A percentile compares a stretch with the other conserved stretches of the same genome.
Evolutionary conservation across 92 coral and sea anemone species (phyloP).

Genomic region (Heliopora coerulea): DNA sequence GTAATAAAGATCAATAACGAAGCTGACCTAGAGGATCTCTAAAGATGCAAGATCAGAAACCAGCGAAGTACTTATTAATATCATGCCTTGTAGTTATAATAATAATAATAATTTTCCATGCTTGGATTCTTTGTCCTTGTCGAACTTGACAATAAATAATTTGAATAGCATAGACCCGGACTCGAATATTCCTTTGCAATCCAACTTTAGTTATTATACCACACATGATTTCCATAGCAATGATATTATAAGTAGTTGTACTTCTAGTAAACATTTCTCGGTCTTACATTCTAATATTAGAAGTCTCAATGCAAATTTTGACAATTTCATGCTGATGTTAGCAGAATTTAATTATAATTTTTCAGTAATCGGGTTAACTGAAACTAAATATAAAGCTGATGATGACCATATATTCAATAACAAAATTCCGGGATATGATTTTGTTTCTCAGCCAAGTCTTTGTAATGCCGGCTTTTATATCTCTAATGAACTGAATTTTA

Average conservation of each 20-base stretch:
- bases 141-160: not conserved
- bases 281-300: conserved; percentile 45
- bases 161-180: conserved; percentile 13
- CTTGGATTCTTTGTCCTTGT: not conserved
- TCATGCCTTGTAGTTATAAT: too few species aligned
- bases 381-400: conserved; percentile 36
- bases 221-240: not conserved
- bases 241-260: not conserved
- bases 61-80: not conserved
- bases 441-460: conserved; percentile 42
- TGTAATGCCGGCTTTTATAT: conserved; percentile 38
- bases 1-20: not conserved
- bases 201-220: conserved; percentile 17
- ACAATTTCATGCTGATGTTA: conserved; percentile 34
- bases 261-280: not conserved
- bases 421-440: conserved; percentile 44
- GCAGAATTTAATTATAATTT: conserved; percentile 36
- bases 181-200: conserved; percentile 13
- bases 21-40: conserved; percentile 7
- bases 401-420: conserved; percentile 33
- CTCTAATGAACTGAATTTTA: not conserved
- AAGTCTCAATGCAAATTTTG: conserved; percentile 52
- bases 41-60: not conserved
- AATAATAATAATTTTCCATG: not conserved
- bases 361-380: conserved; percentile 46